Percentiles rank a stretch among this genome's conserved stretches.
Evolutionary conservation across 2,113 vertebrate genomes (phyloP).

Genomic region (Euleptes europaea): DNA sequence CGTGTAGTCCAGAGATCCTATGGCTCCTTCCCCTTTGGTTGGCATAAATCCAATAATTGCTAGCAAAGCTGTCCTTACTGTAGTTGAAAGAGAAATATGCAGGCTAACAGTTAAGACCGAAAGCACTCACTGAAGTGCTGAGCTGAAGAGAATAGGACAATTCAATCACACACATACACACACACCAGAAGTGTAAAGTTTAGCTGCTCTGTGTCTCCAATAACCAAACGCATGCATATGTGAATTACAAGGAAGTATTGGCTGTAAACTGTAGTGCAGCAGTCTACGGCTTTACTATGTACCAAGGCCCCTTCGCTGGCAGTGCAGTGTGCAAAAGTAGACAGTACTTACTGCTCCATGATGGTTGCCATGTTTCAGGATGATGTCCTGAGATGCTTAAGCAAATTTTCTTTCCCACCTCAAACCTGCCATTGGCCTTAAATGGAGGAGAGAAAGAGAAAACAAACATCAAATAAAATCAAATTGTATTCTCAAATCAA

Average conservation of each 20-base stretch:
- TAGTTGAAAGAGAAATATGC: slow-evolving; percentile 63
- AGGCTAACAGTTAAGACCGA: not conserved
- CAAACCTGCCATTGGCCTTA: slow-evolving; percentile 97
- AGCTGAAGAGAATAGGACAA: not conserved
- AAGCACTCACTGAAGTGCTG: not conserved
- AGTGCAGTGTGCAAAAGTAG: slow-evolving; percentile 23
- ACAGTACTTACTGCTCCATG: slow-evolving; percentile 95
- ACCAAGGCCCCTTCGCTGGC: not conserved
- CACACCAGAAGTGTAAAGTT: not conserved
- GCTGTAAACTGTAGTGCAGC: too few species aligned
- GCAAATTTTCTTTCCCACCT: slow-evolving; percentile 99
- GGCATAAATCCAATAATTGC: slow-evolving; percentile 99
- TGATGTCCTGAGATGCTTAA: slow-evolving; percentile 98
- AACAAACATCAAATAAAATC: not conserved
- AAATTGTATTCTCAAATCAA: not conserved
- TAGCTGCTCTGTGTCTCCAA: not conserved
- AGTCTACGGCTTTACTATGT: not conserved
- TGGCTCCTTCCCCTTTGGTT: slow-evolving; percentile 97
- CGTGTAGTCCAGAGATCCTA: slow-evolving; percentile 97
- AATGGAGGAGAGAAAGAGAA: slow-evolving; percentile 21
- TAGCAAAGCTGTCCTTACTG: slow-evolving; percentile 95
- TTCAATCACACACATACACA: not conserved
- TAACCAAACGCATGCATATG: not conserved
- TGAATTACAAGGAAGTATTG: not conserved
- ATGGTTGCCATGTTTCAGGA: slow-evolving; percentile 99